Percentiles rank a stretch among this genome's conserved stretches.
Conservation (phyloP, 2,888 invertebrate species). For the Amphipyra berbera region DNA sequence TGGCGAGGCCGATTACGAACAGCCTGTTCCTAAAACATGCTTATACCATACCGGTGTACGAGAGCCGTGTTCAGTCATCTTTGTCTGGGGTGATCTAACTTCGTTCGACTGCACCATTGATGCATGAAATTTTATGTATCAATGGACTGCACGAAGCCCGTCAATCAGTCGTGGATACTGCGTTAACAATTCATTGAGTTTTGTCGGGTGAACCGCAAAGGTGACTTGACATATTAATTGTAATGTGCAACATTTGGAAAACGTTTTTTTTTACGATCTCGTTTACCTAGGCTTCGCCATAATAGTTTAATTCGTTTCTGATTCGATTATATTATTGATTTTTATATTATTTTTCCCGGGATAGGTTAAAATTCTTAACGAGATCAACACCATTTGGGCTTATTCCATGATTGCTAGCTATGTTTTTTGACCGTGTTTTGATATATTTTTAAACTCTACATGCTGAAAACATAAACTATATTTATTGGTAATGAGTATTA, state of each 20-base stretch:
- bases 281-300: conserved; percentile 1
- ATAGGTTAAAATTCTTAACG: neutral
- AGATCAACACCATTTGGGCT: neutral
- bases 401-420: neutral
- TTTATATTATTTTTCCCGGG: neutral
- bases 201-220: conserved; percentile 11
- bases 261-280: conserved; percentile 22
- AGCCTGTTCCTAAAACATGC: conserved; percentile 21
- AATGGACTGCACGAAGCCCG: neutral
- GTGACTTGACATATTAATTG: neutral
- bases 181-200: neutral
- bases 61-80: neutral
- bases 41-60: neutral
- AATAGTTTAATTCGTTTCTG: conserved; percentile 9
- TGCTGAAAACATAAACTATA: neutral
- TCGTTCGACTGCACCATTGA: conserved; percentile 6
- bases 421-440: neutral
- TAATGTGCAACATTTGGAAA: conserved; percentile 13
- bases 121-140: conserved; percentile 1
- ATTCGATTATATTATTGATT: conserved; percentile 9
- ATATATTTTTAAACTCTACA: neutral
- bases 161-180: neutral
- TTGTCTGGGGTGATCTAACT: neutral
- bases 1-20: conserved; percentile 12
- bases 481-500: no score